Base-by-base conservation (phyloP, 2,888 invertebrate genomes). In the Lissocephala sabroskyi region DNA sequence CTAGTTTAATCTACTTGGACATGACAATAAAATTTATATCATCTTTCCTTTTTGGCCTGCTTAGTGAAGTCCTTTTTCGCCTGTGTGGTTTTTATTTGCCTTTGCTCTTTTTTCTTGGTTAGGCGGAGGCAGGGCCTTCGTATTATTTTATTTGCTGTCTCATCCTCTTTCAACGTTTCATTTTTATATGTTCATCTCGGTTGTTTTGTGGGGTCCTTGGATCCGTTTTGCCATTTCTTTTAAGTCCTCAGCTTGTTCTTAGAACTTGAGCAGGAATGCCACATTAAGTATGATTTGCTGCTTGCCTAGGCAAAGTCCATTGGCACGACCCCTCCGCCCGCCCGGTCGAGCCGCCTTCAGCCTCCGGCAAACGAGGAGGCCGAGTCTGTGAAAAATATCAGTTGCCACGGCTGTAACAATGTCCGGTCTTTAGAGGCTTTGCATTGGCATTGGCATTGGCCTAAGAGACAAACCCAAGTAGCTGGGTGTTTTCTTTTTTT, bases 21-120 rank as follows among this genome's bases (percentile, higher is more conserved):
- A 77, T 77, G 78, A 76, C 75, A 77, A 70, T 73, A 70, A 75
- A 77, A 76, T 76, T 61, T 75, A 75, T 76, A 75, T 73, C 73
- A 68, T 74, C 62, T 65, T 62, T 58, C 41, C 58, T 53, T 49
- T 60, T 52, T 36, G 45, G 50, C 41, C 11, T 28, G 70, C 66
- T 70, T 70, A 70, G 75, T 62, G 56, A 74, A 70, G 65, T 71
- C 68, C 67, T 62, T 75, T 75, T 56, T 63, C 67, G 68, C 62
- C 61, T 62, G 54, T 76, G 66, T 66, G 74, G 65, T 52, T 73
- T 75, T 70, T 64, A 73, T 76, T 67, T 59, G 59, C 54, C 53
- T 57, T 56, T 56, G 45, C 45, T 49, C 49, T 45, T 55, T 41
- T 51, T 58, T 46, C n/a, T n/a, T n/a, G n/a, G n/a, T n/a, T n/a